phyloP scores from a whole-genome alignment of 53 echinoderm and acorn worm genomes.

The Holothuria scabra region DNA sequence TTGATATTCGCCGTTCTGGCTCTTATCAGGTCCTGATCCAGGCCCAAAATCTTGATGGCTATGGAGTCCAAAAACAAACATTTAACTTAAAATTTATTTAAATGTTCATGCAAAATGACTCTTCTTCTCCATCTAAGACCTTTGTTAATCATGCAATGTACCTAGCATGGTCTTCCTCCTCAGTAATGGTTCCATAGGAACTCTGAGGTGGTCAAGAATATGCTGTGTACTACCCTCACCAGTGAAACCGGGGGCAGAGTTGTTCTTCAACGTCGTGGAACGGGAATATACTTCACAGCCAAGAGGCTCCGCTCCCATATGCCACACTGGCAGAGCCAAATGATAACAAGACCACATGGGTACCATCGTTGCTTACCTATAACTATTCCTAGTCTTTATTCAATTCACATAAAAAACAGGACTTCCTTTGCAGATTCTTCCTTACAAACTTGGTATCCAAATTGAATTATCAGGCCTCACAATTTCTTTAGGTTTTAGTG shows the following conservation, averaged over 20 bases:
- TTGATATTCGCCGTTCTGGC: conserved; percentile 32
- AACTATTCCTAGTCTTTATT: no score
- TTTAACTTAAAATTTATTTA: no score
- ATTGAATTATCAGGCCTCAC: no score
- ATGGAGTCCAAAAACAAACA: no score
- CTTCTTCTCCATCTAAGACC: no score
- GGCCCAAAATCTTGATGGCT: conserved; percentile 43
- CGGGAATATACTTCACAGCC: conserved; percentile 92
- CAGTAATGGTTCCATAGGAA: conserved; percentile 94
- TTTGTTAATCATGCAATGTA: conserved; percentile 48
- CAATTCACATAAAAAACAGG: no score
- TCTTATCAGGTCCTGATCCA: conserved; percentile 36
- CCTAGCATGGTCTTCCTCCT: conserved; percentile 98
- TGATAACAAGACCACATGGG: conserved; percentile 66
- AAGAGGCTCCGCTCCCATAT: conserved; percentile 86
- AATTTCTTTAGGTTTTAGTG: no score
- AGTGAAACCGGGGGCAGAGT: conserved; percentile 77
- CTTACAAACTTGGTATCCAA: no score
- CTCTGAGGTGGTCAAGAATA: conserved; percentile 98
- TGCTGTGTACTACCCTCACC: conserved; percentile 91
- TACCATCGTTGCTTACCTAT: conserved; percentile 66
- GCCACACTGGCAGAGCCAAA: conserved; percentile 89
- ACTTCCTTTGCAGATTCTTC: no score
- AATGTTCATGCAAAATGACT: no score
- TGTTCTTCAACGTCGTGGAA: conserved; percentile 92